Base-by-base conservation (phyloP, 2,797 vertebrate genomes). In the Cossypha niveicapilla region DNA sequence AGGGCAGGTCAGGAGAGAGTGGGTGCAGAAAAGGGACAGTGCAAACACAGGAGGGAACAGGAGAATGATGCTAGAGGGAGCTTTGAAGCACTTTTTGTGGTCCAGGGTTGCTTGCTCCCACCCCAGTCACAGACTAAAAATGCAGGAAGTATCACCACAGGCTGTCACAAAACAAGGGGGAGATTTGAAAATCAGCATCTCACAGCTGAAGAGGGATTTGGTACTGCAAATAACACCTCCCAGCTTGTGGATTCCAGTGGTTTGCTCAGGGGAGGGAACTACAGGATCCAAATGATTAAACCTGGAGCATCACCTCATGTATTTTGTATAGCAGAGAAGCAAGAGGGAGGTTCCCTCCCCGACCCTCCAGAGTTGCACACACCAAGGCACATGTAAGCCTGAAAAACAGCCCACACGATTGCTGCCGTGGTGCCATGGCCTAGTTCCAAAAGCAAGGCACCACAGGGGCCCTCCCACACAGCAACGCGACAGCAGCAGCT, bases 401-500 rank as follows among this genome's bases (percentile, higher is more conserved):
- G 42, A 18, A 34, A 35, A 82, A 50, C 12, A 50, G 53, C 18
- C 71, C 44, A 22, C 6, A 27, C 25, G 53, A 62, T 15, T 15
- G 45, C 63, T 27, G 61, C 45, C 13, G 1, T 28, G 53, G 63
- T 53, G 47, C 63, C 65, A 24, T 8, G 30, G 75, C 75, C 30
- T 32, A 18, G 6, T 62, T 89, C 32, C 50, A 32, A 58, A 65
- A 56, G 25, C 42, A 84, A 57, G 34, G 63, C 4, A 4, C 50
- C 3, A 2, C 2, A 28, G 9, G 1, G 45, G 48, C 56, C 41
- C 50, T 28, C 41, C 51, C 60, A 57, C 3, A 6, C 15, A 47
- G 42, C 47, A 70, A 42, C 0, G 1, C 45, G 65, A 51, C 13
- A 19, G 30, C 0, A 0, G 16, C 45, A 44, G 39, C 32, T 47